Conservation (phyloP, 2,113 vertebrate genomes). For the Grammomys surdaster region DNA sequence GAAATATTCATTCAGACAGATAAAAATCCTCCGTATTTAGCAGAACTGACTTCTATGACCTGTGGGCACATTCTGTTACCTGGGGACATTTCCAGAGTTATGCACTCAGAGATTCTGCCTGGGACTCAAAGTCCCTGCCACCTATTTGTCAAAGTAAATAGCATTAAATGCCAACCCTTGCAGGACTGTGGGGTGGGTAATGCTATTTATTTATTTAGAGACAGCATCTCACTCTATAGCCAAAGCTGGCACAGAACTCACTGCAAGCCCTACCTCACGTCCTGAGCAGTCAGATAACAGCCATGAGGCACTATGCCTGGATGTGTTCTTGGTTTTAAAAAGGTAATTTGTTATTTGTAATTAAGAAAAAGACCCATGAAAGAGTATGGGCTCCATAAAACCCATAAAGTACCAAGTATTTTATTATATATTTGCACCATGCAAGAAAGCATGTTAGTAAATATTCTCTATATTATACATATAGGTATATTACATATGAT, state of each 20-base stretch:
- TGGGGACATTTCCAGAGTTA: conserved; percentile 39
- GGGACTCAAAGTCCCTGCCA: not conserved
- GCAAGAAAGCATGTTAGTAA: not conserved
- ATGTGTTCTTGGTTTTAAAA: not conserved
- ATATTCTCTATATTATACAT: not conserved
- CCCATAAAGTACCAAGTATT: not conserved
- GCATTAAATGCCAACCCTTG: not conserved
- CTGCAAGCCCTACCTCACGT: not conserved
- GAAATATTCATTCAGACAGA: conserved; percentile 76
- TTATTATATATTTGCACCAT: not conserved
- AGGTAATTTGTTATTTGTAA: not conserved
- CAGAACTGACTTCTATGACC: conserved; percentile 73
- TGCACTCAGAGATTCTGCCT: not conserved
- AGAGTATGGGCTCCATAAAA: not conserved
- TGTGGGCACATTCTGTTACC: not conserved
- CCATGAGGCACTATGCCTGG: not conserved
- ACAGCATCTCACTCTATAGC: not conserved
- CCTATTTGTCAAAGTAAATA: conserved; percentile 68
- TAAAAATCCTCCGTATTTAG: conserved; percentile 65
- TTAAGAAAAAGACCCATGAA: not conserved
- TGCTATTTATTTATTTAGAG: not conserved
- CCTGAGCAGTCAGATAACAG: not conserved
- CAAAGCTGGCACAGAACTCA: not conserved
- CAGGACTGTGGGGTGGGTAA: not conserved
- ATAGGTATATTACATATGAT: not conserved